Percentiles rank a stretch among this genome's conserved stretches.
These are phyloP conservation scores for Apamea monoglypha DNA, from an alignment of 2,888 invertebrate genomes.

Conservation along the genomic window DNA sequence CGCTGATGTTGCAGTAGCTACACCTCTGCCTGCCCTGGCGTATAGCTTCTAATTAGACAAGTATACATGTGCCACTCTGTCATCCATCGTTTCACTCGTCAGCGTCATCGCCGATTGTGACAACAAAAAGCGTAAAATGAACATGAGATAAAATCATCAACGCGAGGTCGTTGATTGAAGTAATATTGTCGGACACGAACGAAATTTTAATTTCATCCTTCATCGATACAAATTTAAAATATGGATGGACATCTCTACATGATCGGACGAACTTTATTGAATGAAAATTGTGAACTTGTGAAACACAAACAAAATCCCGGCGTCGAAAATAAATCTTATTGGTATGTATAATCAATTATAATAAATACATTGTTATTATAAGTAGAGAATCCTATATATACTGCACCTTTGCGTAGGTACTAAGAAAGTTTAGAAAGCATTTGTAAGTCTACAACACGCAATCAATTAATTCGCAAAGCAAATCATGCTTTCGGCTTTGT, in stretches of 20 bases:
- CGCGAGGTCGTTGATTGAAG: background rate
- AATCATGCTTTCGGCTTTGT: slow-evolving; percentile 14
- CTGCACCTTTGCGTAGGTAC: background rate
- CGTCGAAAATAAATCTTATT: slow-evolving; percentile 23
- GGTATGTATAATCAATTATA: slow-evolving; percentile 28
- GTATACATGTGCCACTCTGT: no score
- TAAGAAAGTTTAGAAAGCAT: slow-evolving; percentile 19
- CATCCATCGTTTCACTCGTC: no score
- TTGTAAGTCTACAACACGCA: slow-evolving; percentile 28
- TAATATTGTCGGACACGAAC: background rate
- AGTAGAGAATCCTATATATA: background rate
- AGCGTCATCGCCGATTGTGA: background rate
- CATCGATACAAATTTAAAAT: slow-evolving; percentile 23
- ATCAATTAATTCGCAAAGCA: slow-evolving; percentile 13
- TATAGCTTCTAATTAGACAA: background rate
- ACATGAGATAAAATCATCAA: background rate
- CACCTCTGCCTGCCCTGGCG: no score
- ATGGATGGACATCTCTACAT: slow-evolving; percentile 22
- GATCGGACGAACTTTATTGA: slow-evolving; percentile 3
- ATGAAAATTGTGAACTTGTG: slow-evolving; percentile 39
- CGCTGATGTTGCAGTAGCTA: background rate
- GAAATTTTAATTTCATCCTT: background rate
- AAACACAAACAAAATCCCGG: slow-evolving; percentile 51
- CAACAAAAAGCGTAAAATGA: background rate
- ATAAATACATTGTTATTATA: background rate